A percentile compares a stretch with the other conserved stretches of the same genome.
phyloP scores from a whole-genome alignment of 2,888 invertebrate genomes.

The Mythimna lalbum region DNA sequence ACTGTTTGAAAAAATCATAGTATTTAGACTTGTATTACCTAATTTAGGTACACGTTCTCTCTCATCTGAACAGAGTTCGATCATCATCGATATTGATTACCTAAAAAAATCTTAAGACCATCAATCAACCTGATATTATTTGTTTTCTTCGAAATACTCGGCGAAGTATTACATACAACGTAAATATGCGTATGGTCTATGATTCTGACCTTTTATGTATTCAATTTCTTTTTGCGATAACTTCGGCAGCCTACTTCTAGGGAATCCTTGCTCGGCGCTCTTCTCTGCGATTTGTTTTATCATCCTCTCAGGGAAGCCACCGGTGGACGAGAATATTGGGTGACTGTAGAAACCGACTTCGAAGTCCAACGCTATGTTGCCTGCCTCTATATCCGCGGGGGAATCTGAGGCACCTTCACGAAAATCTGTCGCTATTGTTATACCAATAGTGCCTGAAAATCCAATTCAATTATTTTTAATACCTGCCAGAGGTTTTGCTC shows the following conservation, averaged over 20 bases:
- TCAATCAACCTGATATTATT: neutral
- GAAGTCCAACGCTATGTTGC: slow-evolving; percentile 75
- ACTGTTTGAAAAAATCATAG: no score
- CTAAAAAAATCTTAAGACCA: neutral
- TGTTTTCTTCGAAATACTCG: neutral
- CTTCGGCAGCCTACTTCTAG: slow-evolving; percentile 84
- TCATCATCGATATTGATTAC: neutral
- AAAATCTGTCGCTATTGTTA: slow-evolving; percentile 81
- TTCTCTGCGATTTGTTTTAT: slow-evolving; percentile 81
- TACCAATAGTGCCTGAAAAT: slow-evolving; percentile 75
- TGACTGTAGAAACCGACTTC: slow-evolving; percentile 84
- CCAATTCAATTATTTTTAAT: no score
- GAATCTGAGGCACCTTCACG: slow-evolving; percentile 74
- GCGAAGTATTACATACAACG: neutral
- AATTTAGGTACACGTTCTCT: no score
- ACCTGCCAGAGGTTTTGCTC: no score
- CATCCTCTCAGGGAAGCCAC: slow-evolving; percentile 87
- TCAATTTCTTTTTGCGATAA: slow-evolving; percentile 83
- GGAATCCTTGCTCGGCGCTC: slow-evolving; percentile 85
- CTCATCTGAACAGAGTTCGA: neutral
- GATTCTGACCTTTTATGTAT: slow-evolving; percentile 74
- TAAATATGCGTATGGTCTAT: neutral
- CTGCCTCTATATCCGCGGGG: slow-evolving; percentile 75
- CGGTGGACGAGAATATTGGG: slow-evolving; percentile 84
- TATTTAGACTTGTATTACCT: no score